Percentiles rank a stretch among this genome's conserved stretches.
Conservation (phyloP, 2,797 vertebrate genomes). For the Babyrousa celebensis region DNA sequence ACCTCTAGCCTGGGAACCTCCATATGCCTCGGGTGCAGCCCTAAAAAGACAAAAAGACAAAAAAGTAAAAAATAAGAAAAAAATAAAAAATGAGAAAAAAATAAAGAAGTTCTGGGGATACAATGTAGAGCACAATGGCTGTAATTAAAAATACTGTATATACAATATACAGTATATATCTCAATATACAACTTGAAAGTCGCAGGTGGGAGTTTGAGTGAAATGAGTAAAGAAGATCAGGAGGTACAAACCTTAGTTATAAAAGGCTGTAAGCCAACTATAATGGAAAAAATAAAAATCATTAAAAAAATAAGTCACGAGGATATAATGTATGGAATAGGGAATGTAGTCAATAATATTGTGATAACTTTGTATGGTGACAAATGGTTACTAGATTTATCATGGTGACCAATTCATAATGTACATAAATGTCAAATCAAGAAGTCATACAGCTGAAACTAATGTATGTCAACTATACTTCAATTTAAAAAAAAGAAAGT, state of each 20-base stretch:
- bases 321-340: not conserved
- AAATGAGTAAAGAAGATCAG: not conserved
- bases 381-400: not conserved
- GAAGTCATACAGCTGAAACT: not conserved
- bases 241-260: not conserved
- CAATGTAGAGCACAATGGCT: not conserved
- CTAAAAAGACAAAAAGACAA: too few species aligned
- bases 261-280: too few species aligned
- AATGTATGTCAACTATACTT: not conserved
- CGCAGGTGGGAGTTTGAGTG: not conserved
- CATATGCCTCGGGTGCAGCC: too few species aligned
- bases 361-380: not conserved
- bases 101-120: not conserved
- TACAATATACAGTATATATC: too few species aligned
- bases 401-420: not conserved
- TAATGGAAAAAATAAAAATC: too few species aligned
- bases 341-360: not conserved
- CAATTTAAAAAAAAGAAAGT: not conserved
- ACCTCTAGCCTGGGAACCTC: too few species aligned
- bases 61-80: too few species aligned
- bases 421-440: rapidly evolving
- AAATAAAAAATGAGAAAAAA: too few species aligned
- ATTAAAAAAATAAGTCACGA: not conserved
- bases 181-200: not conserved
- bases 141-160: not conserved